Evolutionary conservation across 2,797 vertebrate genomes (phyloP).

Genomic region (Fistularia commersonii): DNA sequence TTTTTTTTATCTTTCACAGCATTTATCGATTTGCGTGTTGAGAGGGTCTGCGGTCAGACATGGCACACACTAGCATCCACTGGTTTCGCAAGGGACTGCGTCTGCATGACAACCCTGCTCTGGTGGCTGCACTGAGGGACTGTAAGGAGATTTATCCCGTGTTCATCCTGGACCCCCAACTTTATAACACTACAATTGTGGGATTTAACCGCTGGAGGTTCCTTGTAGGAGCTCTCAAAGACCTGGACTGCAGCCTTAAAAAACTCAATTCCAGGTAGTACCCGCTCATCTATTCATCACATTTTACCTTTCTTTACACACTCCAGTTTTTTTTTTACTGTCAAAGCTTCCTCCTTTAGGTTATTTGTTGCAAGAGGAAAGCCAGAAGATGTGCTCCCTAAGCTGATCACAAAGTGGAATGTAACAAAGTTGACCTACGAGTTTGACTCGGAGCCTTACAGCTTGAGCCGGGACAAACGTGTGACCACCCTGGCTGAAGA

Average conservation of each 20-base stretch:
- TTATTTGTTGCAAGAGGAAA: slow-evolving; percentile 71
- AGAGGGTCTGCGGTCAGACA: slow-evolving; percentile 14
- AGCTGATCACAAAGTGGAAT: slow-evolving; percentile 67
- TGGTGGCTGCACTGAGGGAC: slow-evolving; percentile 61
- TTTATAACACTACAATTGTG: slow-evolving; percentile 40
- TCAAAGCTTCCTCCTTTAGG: slow-evolving; percentile 36
- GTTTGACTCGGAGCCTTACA: slow-evolving; percentile 72
- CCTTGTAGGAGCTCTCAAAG: slow-evolving; percentile 64
- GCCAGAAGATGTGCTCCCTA: slow-evolving; percentile 70
- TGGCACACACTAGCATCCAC: slow-evolving; percentile 69
- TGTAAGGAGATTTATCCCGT: slow-evolving; percentile 69
- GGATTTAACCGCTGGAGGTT: slow-evolving; percentile 69
- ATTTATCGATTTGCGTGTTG: too few species aligned
- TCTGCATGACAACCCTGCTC: slow-evolving; percentile 75
- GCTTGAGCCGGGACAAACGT: slow-evolving; percentile 49
- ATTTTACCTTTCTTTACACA: neutral
- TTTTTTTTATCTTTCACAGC: too few species aligned
- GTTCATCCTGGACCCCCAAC: slow-evolving; percentile 71
- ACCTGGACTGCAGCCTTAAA: slow-evolving; percentile 72
- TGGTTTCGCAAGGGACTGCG: slow-evolving; percentile 80
- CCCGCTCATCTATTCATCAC: neutral
- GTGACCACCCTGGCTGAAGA: slow-evolving; percentile 58
- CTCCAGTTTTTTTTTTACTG: neutral
- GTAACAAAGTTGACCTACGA: slow-evolving; percentile 69
- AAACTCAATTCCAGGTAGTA: slow-evolving; percentile 70